Conservation (phyloP, 2,113 vertebrate genomes). For the Hippolais icterina region DNA sequence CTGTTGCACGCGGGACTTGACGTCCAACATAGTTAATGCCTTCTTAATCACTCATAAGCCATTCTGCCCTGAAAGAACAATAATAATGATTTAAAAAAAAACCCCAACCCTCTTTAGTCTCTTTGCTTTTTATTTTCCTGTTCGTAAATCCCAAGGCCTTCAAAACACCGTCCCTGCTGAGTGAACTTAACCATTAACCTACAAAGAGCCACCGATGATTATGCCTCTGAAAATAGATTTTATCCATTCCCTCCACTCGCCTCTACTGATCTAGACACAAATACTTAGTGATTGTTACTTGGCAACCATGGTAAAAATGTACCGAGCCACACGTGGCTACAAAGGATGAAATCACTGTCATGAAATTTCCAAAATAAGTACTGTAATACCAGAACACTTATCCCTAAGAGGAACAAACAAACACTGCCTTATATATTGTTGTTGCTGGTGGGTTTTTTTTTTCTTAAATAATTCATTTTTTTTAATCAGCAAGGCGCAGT, state of each 20-base stretch:
- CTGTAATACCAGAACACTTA: slow-evolving; percentile 9
- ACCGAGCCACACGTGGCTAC: slow-evolving; percentile 54
- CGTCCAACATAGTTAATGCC: background rate
- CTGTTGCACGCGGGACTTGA: background rate
- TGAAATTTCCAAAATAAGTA: slow-evolving; percentile 54
- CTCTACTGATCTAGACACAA: slow-evolving; percentile 49
- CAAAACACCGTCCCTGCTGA: background rate
- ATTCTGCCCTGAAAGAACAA: slow-evolving; percentile 1
- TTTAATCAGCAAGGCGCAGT: background rate
- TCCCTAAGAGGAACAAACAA: background rate
- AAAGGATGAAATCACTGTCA: slow-evolving; percentile 57
- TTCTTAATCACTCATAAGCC: slow-evolving; percentile 51
- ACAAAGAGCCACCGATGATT: background rate
- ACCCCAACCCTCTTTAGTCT: background rate
- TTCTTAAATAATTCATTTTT: background rate
- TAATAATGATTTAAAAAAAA: background rate
- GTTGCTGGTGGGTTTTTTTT: background rate
- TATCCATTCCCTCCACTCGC: slow-evolving; percentile 22
- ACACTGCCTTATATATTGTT: background rate
- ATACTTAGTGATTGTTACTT: slow-evolving; percentile 65
- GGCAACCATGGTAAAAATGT: slow-evolving; percentile 65
- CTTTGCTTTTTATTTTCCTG: slow-evolving; percentile 23
- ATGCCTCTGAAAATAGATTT: slow-evolving; percentile 57
- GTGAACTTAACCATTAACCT: slow-evolving; percentile 34
- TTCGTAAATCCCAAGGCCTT: slow-evolving; percentile 23